These are phyloP conservation scores for Trachelus tabidus DNA, from an alignment of 2,888 invertebrate genomes.

Conservation along the genomic window DNA sequence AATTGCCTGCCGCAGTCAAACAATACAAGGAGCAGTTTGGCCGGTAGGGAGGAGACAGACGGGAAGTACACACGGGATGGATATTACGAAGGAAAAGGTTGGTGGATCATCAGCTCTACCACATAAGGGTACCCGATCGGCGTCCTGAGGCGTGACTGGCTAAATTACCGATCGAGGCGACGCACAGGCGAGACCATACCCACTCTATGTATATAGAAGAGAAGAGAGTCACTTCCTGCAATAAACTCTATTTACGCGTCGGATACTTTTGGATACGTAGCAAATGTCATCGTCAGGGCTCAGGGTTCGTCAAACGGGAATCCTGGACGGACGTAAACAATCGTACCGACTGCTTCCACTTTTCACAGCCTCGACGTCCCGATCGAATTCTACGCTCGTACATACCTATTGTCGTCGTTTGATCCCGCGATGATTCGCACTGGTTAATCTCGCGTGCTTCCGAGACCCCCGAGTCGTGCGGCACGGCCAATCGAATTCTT, in stretches of 20 bases:
- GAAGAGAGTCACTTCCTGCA: background rate
- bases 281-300: background rate
- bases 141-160: background rate
- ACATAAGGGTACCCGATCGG: background rate
- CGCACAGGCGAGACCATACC: background rate
- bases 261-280: background rate
- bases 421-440: background rate
- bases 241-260: background rate
- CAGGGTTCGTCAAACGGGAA: background rate
- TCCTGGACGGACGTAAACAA: background rate
- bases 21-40: background rate
- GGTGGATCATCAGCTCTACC: background rate
- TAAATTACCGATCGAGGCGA: background rate
- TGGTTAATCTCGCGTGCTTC: background rate
- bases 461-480: background rate
- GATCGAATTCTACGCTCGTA: background rate
- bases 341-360: background rate
- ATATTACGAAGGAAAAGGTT: background rate
- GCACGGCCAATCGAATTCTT: slow-evolving; percentile 3
- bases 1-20: background rate
- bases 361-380: background rate
- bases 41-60: background rate
- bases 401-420: background rate
- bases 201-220: background rate
- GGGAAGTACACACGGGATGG: background rate